Base-by-base conservation (phyloP, 2,113 vertebrate species). In the Promerops cafer region DNA sequence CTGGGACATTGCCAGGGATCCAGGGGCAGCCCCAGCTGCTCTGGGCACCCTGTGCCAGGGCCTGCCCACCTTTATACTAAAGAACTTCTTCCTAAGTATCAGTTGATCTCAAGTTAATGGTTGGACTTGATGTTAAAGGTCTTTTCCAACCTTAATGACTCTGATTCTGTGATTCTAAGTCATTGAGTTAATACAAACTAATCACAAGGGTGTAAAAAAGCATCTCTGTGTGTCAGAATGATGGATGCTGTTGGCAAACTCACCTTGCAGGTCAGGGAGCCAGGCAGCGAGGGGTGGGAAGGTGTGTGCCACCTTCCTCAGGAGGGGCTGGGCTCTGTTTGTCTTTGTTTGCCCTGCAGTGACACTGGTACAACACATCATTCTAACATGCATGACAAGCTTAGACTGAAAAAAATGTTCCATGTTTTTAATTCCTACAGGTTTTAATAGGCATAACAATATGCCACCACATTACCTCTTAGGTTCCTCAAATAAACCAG, bases 401-500 rank as follows among this genome's bases (percentile, higher is more conserved):
- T 75, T 28, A 61, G 61, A n/a, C 47, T 56, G 68, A 75, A 70
- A 69, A 69, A 81, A 37, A 13, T 7, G 1, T 30, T 47, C 31
- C 4, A 2, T 26, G 57, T 11, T 78, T 75, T 74, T 53, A 63
- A 92, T 87, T 86, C 83, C 35, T n/a, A 9, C 27, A 31, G 44
- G 44, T 75, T 70, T 82, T 83, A 63, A 42, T 27, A 42, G 54
- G 30, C 57, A 8, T 79, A 56, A 56, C 31, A 33, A 33, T n/a
- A 47, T 27, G 44, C 66, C n/a, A 8, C 15, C 49, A 26, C 45
- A 26, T 64, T 64, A 37, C n/a, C 47, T 59, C 74, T 53, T 54
- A 16, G n/a, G 26, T 81, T 91, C 59, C 64, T 86, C 69, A 74
- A 83, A 81, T 40, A 92, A 76, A 77, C 54, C 53, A 44, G 28